Evolutionary conservation across 2,113 vertebrate genomes (phyloP), one percentile per base, ranked within the genome.

Genomic region (Myotis lucifugus): DNA sequence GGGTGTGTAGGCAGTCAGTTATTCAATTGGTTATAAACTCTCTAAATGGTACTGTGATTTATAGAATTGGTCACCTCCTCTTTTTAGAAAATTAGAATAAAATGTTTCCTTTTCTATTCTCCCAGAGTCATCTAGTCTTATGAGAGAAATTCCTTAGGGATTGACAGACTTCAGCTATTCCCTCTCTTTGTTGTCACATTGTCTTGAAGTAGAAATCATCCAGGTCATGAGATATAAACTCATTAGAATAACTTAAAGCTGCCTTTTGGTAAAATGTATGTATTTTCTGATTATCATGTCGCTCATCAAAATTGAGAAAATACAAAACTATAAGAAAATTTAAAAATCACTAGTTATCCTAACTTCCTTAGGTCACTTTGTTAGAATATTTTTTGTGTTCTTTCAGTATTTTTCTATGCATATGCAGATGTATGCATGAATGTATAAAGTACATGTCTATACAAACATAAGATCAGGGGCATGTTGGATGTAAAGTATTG

Each of bases 291-390:
- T 85, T 92, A 85, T 74, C 34, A 89, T 79, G 40, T 76, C 40
- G 59, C 37, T 69, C 72, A 74, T 86, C 18, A 89, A 50, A 89
- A 76, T 85, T 94, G 82, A 59, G 18, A 92, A 86, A 90, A 79
- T 25, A 81, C 12, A 69, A 5, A 76, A 89, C 85, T 88, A 27
- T 48, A 85, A 64, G 27, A 32, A 73, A 40, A 85, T 42, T 11
- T 29, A 12, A 32, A 85, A 85, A 59, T 85, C 23, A 87, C 37
- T 18, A 74, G 18, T 79, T 78, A 83, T 61, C 1, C 13, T 87
- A 18, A 11, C 29, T 93, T 15, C 27, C 34, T 29, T 7, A 46
- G 23, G 21, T 27, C 52, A 8, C 32, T 78, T 66, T 69, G 34
- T 82, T 88, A 34, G 61, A 32, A 4, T 29, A 70, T 32, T 74